Base-by-base conservation (phyloP, 1,140 invertebrate species). In the Rhopalosiphum padi region DNA sequence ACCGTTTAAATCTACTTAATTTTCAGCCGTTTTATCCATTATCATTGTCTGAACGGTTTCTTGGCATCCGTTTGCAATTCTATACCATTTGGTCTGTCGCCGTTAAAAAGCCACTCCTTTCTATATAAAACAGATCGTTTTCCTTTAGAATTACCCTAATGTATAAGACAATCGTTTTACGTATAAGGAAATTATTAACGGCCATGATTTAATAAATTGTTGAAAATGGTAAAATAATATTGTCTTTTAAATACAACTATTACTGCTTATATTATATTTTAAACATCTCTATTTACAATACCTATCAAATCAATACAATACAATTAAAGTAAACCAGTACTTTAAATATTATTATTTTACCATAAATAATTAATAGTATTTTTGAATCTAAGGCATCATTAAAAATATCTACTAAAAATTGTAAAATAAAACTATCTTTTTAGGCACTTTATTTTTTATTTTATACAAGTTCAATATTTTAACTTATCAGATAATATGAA, bases 41-140 rank as follows among this genome's bases (percentile, higher is more conserved):
- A 89, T 35, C n/a, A 89, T 89, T 89, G 48, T 89, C 85, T 86
- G 85, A n/a, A 86, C 43, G 85, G 85, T 86, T 89, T 53, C 48
- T 89, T 89, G 87, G 87, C 87, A 89, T 89, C 87, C 48, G 48
- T 89, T 89, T 2, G 51, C n/a, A 89, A 22, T 53, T 51, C 46
- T 37, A 37, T 88, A 88, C 51, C 87, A 53, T 89, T 89, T n/a
- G n/a, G 35, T 55, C 48, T 37, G 30, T 55, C 51, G 48, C 87
- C 18, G n/a, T 89, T 55, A 37, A 89, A 88, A 89, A 55, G 30
- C 21, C 48, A 89, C 87, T 89, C 46, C 48, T n/a, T 37, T 35
- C 37, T 35, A 55, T 53, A 53, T 77, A 89, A 89, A 89, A 89
- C 46, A 37, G 87, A 55, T 89, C 18, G 7, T 77, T 53, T 51